Evolutionary conservation across 1,140 invertebrate species (phyloP).

Genomic region (Drosophila leontia): DNA sequence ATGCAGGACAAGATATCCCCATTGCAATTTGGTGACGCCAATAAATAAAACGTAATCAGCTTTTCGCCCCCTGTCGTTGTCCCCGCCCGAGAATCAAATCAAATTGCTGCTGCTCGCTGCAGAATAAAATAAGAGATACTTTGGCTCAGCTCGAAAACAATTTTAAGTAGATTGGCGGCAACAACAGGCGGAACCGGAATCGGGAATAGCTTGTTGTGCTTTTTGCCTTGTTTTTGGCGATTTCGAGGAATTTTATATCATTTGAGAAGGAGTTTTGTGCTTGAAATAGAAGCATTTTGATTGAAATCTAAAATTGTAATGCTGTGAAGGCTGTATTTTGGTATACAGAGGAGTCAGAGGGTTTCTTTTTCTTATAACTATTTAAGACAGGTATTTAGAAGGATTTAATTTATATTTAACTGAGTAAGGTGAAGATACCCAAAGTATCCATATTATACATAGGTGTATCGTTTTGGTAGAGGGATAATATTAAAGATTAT

Average conservation of each 20-base stretch:
- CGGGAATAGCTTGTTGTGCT: slow-evolving; percentile 5
- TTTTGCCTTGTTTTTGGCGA: slow-evolving; percentile 50
- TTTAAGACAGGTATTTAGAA: background rate
- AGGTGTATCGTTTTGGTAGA: background rate
- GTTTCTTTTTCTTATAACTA: too few species aligned
- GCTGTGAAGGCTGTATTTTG: background rate
- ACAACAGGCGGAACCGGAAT: slow-evolving; percentile 3
- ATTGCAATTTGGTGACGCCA: slow-evolving; percentile 48
- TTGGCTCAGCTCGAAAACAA: slow-evolving; percentile 65
- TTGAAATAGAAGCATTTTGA: background rate
- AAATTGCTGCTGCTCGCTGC: slow-evolving; percentile 45
- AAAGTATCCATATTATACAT: too few species aligned
- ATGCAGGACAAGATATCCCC: slow-evolving; percentile 46
- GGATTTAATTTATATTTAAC: background rate
- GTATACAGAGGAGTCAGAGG: background rate
- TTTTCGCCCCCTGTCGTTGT: slow-evolving; percentile 14
- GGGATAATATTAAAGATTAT: background rate
- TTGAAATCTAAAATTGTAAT: background rate
- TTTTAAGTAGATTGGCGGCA: slow-evolving; percentile 74
- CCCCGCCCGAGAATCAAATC: slow-evolving; percentile 40
- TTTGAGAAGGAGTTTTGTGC: too few species aligned
- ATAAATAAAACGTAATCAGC: slow-evolving; percentile 74
- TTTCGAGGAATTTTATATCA: background rate
- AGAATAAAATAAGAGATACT: slow-evolving; percentile 30
- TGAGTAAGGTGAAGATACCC: background rate